Conservation (phyloP, 2,888 invertebrate species). For the Amphiduros pacificus region DNA sequence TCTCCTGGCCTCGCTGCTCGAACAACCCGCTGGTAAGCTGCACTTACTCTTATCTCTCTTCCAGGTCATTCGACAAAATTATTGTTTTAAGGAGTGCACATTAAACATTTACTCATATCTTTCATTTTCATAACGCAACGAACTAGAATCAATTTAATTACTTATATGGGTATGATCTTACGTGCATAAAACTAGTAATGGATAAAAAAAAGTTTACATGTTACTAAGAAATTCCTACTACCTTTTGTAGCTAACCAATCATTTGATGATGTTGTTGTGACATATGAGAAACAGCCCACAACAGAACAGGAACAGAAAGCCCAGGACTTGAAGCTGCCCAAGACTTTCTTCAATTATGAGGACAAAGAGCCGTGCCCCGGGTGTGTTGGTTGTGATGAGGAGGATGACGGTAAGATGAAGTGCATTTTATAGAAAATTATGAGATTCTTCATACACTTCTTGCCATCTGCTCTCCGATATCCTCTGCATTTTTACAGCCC, state of each 20-base stretch:
- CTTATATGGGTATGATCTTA: no score
- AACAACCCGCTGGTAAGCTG: neutral
- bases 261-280: conserved; percentile 45
- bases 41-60: neutral
- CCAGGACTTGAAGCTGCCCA: conserved; percentile 45
- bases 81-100: neutral
- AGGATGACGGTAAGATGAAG: conserved; percentile 14
- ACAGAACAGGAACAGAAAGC: conserved; percentile 46
- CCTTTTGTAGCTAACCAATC: no score
- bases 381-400: conserved; percentile 53
- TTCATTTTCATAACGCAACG: no score
- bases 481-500: no score
- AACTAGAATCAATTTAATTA: no score
- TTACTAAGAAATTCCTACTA: no score
- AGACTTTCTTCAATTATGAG: conserved; percentile 54
- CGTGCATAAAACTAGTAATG: no score
- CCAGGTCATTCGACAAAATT: no score
- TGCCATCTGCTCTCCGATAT: no score
- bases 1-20: neutral
- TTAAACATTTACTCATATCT: neutral
- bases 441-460: no score
- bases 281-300: conserved; percentile 42
- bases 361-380: conserved; percentile 49
- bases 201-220: no score
- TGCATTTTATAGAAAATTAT: no score